Evolutionary conservation across 2,888 invertebrate species (phyloP).

Genomic region (Atethmia centrago): DNA sequence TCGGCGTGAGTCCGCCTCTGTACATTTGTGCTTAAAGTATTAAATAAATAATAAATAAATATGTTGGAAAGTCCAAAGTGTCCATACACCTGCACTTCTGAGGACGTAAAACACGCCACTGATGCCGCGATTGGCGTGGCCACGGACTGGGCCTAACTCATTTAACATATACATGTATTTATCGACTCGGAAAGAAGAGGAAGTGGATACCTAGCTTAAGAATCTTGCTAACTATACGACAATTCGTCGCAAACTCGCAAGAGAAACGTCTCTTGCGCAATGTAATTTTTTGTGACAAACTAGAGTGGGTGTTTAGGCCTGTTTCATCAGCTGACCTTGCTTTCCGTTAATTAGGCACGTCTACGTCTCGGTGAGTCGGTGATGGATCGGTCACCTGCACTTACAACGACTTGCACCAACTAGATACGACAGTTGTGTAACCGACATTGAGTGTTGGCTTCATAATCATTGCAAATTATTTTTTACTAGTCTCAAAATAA

Average conservation of each 20-base stretch:
- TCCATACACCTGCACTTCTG: not conserved
- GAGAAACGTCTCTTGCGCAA: conserved; percentile 74
- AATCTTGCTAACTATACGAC: conserved; percentile 37
- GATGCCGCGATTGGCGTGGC: not conserved
- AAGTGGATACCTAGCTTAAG: not conserved
- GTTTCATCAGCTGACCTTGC: conserved; percentile 88
- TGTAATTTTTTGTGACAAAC: conserved; percentile 75
- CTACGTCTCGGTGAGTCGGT: conserved; percentile 82
- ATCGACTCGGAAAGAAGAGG: not conserved
- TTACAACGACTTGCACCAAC: conserved; percentile 64
- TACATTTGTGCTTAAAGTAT: too few species aligned
- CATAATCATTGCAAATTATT: conserved; percentile 19
- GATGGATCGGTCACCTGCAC: conserved; percentile 89
- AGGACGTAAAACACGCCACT: not conserved
- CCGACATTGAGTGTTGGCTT: conserved; percentile 20
- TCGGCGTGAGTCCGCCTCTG: too few species aligned
- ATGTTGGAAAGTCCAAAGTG: too few species aligned
- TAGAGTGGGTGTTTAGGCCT: conserved; percentile 82
- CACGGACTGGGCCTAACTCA: not conserved
- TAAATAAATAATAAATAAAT: not conserved
- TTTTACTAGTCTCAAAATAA: not conserved
- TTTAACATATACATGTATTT: not conserved
- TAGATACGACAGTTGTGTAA: conserved; percentile 66
- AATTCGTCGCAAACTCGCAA: conserved; percentile 40
- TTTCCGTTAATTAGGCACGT: conserved; percentile 87